Conservation (phyloP, 2,113 vertebrate species). For the Ameiurus melas region DNA sequence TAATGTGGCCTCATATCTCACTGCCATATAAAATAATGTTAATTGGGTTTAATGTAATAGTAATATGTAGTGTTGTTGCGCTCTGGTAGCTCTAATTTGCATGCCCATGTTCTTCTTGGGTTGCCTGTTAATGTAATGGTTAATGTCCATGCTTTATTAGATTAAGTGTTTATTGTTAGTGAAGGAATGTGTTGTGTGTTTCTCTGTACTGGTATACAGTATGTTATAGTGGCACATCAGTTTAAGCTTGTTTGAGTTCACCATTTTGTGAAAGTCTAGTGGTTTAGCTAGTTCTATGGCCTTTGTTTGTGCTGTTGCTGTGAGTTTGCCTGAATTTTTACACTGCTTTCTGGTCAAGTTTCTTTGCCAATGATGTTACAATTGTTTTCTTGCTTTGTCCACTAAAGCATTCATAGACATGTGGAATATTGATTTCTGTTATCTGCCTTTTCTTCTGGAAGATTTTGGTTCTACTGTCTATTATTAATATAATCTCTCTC, state of each 20-base stretch:
- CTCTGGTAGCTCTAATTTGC: not conserved
- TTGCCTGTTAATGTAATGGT: not conserved
- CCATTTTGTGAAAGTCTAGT: not conserved
- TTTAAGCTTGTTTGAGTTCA: not conserved
- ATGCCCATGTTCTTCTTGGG: not conserved
- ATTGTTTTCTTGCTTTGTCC: not conserved
- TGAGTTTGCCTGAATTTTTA: not conserved
- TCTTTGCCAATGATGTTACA: not conserved
- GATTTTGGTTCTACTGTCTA: not conserved
- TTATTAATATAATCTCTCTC: not conserved
- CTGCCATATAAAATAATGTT: not conserved
- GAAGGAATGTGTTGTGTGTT: not conserved
- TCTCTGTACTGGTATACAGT: not conserved
- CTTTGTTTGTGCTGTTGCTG: not conserved
- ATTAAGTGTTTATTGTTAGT: not conserved
- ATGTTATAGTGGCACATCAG: not conserved
- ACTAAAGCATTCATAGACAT: not conserved
- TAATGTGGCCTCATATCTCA: not conserved
- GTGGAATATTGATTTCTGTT: not conserved
- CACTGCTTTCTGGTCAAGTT: not conserved
- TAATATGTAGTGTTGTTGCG: not conserved
- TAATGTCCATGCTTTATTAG: not conserved
- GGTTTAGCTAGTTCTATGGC: not conserved
- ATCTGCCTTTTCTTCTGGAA: not conserved
- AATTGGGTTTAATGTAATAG: not conserved